phyloP scores from a whole-genome alignment of 2,797 vertebrate species.

The Graptemys geographica region DNA sequence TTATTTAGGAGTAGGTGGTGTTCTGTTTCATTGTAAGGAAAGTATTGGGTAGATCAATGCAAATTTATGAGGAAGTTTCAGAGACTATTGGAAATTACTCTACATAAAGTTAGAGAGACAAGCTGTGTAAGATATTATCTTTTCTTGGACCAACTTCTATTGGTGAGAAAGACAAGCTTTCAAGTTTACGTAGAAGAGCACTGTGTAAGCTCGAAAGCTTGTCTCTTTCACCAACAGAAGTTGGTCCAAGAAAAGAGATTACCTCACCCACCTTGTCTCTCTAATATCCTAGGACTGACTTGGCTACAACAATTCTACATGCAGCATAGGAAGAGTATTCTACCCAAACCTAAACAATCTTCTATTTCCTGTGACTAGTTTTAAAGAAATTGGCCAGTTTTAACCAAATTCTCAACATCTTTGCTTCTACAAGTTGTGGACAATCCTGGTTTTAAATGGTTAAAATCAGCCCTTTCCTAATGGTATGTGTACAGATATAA shows the following conservation, averaged over 20 bases:
- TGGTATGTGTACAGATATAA: background rate
- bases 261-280: background rate
- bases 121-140: background rate
- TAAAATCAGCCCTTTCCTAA: background rate
- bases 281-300: background rate
- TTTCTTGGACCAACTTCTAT: background rate
- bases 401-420: background rate
- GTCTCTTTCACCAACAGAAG: background rate
- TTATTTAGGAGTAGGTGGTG: background rate
- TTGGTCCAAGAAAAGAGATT: background rate
- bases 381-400: background rate
- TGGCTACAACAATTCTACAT: background rate
- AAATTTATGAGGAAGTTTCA: conserved; percentile 24
- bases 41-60: background rate
- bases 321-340: background rate
- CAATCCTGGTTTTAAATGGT: background rate
- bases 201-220: background rate
- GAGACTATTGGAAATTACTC: background rate
- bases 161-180: background rate
- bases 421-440: background rate
- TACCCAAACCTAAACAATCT: background rate
- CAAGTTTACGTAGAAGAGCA: background rate
- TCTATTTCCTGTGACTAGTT: background rate
- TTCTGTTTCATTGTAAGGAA: background rate
- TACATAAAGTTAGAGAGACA: background rate